Conservation (phyloP, 2,113 vertebrate genomes). For the Pipa parva region DNA sequence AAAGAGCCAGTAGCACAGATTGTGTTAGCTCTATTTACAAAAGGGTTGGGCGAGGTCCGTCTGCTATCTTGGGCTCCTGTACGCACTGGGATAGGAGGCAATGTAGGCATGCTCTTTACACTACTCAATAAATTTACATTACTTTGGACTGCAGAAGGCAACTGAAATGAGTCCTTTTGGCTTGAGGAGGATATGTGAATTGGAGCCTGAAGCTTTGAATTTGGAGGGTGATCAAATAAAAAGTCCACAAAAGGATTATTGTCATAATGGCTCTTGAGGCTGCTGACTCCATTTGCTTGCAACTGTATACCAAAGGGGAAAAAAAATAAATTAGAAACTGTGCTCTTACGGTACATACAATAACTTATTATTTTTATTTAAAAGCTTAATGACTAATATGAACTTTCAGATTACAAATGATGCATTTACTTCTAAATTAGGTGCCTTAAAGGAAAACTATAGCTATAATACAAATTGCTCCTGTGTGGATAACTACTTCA, state of each 20-base stretch:
- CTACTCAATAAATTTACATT: constrained; percentile 44
- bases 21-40: constrained; percentile 50
- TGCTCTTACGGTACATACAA: not conserved
- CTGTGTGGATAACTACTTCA: too few species aligned
- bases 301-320: constrained; percentile 51
- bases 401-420: not conserved
- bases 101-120: constrained; percentile 59
- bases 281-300: constrained; percentile 62
- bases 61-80: constrained; percentile 70
- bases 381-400: not conserved
- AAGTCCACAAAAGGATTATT: constrained; percentile 75
- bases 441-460: not conserved
- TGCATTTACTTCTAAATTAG: too few species aligned
- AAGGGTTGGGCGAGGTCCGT: constrained; percentile 65
- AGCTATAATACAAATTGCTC: not conserved
- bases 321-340: not conserved
- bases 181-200: constrained; percentile 52
- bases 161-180: constrained; percentile 56
- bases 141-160: constrained; percentile 61
- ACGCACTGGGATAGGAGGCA: constrained; percentile 65
- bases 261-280: constrained; percentile 68
- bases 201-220: constrained; percentile 64
- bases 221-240: constrained; percentile 65
- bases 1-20: constrained; percentile 76
- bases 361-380: not conserved